These are phyloP conservation scores for Chesias legatella DNA, from an alignment of 2,888 invertebrate species.

Conservation along the genomic window DNA sequence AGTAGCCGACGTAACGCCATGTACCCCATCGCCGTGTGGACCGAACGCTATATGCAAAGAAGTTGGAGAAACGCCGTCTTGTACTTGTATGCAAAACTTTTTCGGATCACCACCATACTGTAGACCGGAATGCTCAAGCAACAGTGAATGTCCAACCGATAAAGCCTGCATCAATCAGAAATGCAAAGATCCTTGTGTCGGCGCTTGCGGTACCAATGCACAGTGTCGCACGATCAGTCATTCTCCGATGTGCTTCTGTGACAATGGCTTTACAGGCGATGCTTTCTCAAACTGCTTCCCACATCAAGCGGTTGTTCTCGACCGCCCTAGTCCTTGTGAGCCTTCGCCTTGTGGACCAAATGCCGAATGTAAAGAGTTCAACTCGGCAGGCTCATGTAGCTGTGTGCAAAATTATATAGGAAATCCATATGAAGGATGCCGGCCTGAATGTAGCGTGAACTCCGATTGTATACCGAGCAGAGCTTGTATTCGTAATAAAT, in stretches of 20 bases:
- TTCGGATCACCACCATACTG: constrained; percentile 89
- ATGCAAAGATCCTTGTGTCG: constrained; percentile 84
- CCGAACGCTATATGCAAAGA: constrained; percentile 82
- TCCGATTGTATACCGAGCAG: constrained; percentile 85
- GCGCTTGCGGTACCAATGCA: constrained; percentile 86
- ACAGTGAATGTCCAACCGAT: constrained; percentile 83
- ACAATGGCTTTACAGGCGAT: constrained; percentile 83
- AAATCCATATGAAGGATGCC: constrained; percentile 89
- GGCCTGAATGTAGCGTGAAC: constrained; percentile 87
- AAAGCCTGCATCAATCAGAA: constrained; percentile 84
- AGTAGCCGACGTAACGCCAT: constrained; percentile 81
- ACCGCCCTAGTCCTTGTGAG: constrained; percentile 77
- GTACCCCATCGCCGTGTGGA: constrained; percentile 86
- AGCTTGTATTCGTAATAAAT: constrained; percentile 87
- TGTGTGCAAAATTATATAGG: constrained; percentile 87
- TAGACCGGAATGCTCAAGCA: constrained; percentile 86
- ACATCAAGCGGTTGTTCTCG: constrained; percentile 59
- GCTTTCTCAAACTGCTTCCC: constrained; percentile 82
- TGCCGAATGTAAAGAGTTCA: constrained; percentile 82
- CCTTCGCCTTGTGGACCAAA: constrained; percentile 84
- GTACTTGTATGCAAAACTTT: constrained; percentile 84
- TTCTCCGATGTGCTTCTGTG: constrained; percentile 87
- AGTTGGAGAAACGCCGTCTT: constrained; percentile 81
- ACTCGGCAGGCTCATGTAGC: constrained; percentile 83
- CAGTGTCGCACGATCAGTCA: constrained; percentile 87